Evolutionary conservation across 2,888 invertebrate species (phyloP).

Genomic region (Mactromeris polynyma): DNA sequence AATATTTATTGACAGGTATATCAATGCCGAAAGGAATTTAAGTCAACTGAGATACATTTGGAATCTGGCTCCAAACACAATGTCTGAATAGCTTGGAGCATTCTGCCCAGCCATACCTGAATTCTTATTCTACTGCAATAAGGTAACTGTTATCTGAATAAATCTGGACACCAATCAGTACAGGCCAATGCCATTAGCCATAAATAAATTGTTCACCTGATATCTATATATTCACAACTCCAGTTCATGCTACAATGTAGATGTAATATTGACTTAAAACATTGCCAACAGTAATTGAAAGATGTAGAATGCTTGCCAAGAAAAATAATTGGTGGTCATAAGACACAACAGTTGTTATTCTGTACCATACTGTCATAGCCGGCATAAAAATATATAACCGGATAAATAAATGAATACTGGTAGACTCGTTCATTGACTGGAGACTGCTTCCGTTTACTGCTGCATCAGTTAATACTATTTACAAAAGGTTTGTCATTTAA

Average conservation of each 20-base stretch:
- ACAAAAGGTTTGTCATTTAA: no score
- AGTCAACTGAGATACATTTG: no score
- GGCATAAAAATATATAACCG: neutral
- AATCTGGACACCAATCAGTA: neutral
- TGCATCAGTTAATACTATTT: no score
- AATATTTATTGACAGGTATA: no score
- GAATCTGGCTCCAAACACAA: no score
- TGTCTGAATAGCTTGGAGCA: no score
- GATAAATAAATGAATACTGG: neutral
- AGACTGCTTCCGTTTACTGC: neutral
- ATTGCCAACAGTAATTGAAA: neutral
- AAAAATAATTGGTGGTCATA: constrained; percentile 7
- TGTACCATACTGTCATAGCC: neutral
- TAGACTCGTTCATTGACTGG: neutral
- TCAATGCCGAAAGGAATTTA: no score
- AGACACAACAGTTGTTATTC: neutral
- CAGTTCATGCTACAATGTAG: neutral
- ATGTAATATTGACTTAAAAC: neutral
- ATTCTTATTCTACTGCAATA: no score
- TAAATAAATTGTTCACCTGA: neutral
- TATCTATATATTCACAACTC: neutral
- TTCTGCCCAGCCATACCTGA: no score
- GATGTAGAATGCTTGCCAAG: neutral
- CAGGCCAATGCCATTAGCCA: neutral
- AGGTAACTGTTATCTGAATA: no score